Percentiles rank a stretch among this genome's conserved stretches.
These are phyloP conservation scores for Saturnia pavonia DNA, from an alignment of 2,888 invertebrate species.

Conservation along the genomic window DNA sequence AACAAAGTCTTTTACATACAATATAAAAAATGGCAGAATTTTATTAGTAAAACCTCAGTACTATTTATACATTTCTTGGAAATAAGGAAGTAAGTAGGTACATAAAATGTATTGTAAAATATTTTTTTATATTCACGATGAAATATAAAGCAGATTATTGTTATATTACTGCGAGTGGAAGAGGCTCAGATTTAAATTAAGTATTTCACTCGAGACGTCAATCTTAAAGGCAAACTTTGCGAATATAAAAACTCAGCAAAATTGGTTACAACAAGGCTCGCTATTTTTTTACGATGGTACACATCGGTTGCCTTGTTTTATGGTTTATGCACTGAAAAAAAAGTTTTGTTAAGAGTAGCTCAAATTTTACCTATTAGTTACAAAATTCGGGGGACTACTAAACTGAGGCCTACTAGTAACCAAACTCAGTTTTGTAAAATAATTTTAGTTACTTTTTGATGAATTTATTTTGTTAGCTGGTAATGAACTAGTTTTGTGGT, in stretches of 20 bases:
- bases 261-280: not conserved
- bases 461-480: no score
- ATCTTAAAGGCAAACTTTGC: not conserved
- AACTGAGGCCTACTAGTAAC: no score
- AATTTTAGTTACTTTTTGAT: no score
- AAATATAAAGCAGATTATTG: not conserved
- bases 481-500: no score
- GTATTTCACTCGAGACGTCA: conserved; percentile 5
- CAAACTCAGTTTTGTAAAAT: no score
- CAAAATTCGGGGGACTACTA: no score
- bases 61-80: not conserved
- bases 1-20: no score
- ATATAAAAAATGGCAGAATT: no score
- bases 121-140: not conserved
- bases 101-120: not conserved
- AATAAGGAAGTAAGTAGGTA: not conserved
- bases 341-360: no score
- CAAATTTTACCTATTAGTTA: no score
- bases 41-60: not conserved
- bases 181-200: conserved; percentile 3
- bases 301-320: conserved; percentile 8
- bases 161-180: not conserved
- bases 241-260: not conserved
- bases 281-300: conserved; percentile 1
- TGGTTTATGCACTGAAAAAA: no score